phyloP scores from a whole-genome alignment of 2,797 vertebrate species.

The Xenopus petersii region DNA sequence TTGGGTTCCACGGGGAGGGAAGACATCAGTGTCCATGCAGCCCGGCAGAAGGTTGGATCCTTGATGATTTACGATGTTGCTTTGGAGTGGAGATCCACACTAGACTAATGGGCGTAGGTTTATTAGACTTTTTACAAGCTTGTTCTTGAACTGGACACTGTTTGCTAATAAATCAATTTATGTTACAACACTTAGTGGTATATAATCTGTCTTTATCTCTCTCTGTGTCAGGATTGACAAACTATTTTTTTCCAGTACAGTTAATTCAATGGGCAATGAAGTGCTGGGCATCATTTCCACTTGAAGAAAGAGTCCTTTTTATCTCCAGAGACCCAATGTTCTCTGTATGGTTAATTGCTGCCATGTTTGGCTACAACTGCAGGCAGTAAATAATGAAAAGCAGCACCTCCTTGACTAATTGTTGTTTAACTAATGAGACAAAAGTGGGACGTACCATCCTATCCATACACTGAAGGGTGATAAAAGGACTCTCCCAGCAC shows the following conservation, averaged over 20 bases:
- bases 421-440: too few species aligned
- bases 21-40: background rate
- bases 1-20: background rate
- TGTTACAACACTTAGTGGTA: slow-evolving; percentile 10
- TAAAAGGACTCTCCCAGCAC: too few species aligned
- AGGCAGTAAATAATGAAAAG: slow-evolving; percentile 9
- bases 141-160: slow-evolving; percentile 15
- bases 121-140: slow-evolving; percentile 15
- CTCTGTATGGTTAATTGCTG: slow-evolving; percentile 32
- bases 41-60: too few species aligned
- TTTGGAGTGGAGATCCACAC: background rate
- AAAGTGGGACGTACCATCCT: too few species aligned
- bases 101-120: slow-evolving; percentile 7
- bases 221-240: slow-evolving; percentile 29
- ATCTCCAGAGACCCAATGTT: slow-evolving; percentile 25
- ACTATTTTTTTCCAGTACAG: slow-evolving; percentile 28
- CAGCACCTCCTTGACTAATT: background rate
- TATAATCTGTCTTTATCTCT: slow-evolving; percentile 42
- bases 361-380: slow-evolving; percentile 13
- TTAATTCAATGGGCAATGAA: slow-evolving; percentile 4
- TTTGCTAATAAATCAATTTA: slow-evolving; percentile 31
- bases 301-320: slow-evolving; percentile 10
- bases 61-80: slow-evolving; percentile 13
- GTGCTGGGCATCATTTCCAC: slow-evolving; percentile 4
- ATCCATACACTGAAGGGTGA: too few species aligned